Percentiles rank a stretch among this genome's conserved stretches.
These are phyloP conservation scores for Hemaris fuciformis DNA, from an alignment of 2,888 invertebrate species.

Conservation along the genomic window DNA sequence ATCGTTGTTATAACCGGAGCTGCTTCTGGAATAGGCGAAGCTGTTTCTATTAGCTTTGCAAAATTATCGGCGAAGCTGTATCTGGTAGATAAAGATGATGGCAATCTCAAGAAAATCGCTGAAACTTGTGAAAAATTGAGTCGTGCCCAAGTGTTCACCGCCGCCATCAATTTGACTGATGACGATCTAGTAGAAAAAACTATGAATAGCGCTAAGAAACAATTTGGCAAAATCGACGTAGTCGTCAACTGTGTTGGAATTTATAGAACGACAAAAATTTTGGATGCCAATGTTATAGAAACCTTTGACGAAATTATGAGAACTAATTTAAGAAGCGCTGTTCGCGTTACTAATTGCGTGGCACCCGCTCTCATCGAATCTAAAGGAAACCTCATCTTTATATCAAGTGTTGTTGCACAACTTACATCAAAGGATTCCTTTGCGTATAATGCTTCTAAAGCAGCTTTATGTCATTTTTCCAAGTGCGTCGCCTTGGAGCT, in stretches of 20 bases:
- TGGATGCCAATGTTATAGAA: conserved; percentile 34
- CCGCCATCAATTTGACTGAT: conserved; percentile 37
- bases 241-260: conserved; percentile 48
- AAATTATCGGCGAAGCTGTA: conserved; percentile 44
- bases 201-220: conserved; percentile 33
- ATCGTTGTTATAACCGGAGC: conserved; percentile 48
- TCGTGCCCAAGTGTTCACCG: conserved; percentile 38
- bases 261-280: conserved; percentile 25
- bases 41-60: conserved; percentile 42
- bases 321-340: conserved; percentile 43
- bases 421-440: conserved; percentile 19
- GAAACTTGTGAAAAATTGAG: conserved; percentile 36
- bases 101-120: conserved; percentile 33
- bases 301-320: conserved; percentile 38
- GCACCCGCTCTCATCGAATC: conserved; percentile 32
- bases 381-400: conserved; percentile 46
- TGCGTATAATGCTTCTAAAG: conserved; percentile 85
- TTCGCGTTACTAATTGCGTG: conserved; percentile 36
- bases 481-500: conserved; percentile 85
- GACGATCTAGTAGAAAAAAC: conserved; percentile 36
- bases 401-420: conserved; percentile 35
- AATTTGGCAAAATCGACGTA: conserved; percentile 43
- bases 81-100: conserved; percentile 38
- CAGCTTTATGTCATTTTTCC: conserved; percentile 88
- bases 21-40: conserved; percentile 48